Evolutionary conservation across 2,888 invertebrate genomes (phyloP).

Genomic region (Scaptomyza reducta): DNA sequence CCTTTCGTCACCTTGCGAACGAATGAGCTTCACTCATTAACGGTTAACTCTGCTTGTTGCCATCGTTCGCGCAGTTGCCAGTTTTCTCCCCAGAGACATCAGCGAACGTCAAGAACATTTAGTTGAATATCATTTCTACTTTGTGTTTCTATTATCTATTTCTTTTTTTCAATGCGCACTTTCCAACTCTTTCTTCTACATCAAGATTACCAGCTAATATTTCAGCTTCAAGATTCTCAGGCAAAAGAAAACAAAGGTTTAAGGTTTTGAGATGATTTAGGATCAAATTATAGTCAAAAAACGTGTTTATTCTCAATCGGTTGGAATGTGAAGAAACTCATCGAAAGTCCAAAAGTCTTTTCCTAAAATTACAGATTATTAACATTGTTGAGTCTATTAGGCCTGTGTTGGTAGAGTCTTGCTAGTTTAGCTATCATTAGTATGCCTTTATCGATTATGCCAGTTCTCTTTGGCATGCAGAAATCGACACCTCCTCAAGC

Average conservation of each 20-base stretch:
- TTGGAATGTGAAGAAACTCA: too few relatives aligned
- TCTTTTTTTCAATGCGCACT: constrained; percentile 2
- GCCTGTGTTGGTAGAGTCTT: constrained; percentile 14
- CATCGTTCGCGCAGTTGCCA: constrained; percentile 10
- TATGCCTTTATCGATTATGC: constrained; percentile 37
- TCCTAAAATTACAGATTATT: too few relatives aligned
- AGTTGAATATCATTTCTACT: constrained; percentile 10
- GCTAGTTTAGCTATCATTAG: constrained; percentile 34
- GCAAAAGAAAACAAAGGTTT: not conserved
- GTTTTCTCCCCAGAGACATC: constrained; percentile 10
- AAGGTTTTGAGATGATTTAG: not conserved
- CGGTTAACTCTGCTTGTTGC: constrained; percentile 2
- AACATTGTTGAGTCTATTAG: not conserved
- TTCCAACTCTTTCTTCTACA: constrained; percentile 7
- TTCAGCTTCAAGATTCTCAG: not conserved
- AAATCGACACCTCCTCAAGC: constrained; percentile 45
- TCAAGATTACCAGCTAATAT: constrained; percentile 3
- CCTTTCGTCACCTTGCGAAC: constrained; percentile 1
- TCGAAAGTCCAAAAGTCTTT: too few relatives aligned
- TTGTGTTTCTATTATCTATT: not conserved
- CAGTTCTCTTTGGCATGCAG: constrained; percentile 28
- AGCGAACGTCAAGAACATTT: constrained; percentile 1
- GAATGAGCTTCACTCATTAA: constrained; percentile 1
- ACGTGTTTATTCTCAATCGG: too few relatives aligned
- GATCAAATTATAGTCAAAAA: not conserved